phyloP scores from a whole-genome alignment of 1,140 invertebrate species.

The Lordiphosa mommai region DNA sequence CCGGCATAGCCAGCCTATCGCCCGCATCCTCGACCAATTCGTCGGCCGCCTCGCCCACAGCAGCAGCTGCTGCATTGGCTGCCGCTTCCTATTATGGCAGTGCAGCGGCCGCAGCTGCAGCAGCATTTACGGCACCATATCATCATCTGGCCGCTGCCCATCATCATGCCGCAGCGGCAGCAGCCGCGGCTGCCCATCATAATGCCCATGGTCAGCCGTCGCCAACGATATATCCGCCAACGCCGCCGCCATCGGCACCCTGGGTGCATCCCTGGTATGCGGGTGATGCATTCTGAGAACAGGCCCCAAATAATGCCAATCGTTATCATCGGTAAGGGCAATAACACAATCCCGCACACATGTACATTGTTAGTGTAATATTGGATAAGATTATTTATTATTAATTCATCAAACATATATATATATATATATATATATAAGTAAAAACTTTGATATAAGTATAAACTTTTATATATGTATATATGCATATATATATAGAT shows the following conservation, averaged over 20 bases:
- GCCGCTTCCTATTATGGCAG: slow-evolving; percentile 51
- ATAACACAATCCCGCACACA: background rate
- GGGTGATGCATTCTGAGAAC: slow-evolving; percentile 68
- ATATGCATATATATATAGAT: background rate
- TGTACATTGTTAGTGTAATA: slow-evolving; percentile 22
- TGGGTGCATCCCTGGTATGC: slow-evolving; percentile 80
- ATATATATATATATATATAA: background rate
- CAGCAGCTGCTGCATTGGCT: slow-evolving; percentile 51
- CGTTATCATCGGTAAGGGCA: background rate
- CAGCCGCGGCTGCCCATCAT: slow-evolving; percentile 50
- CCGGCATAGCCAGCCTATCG: slow-evolving; percentile 50
- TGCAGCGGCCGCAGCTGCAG: slow-evolving; percentile 40
- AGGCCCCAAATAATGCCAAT: background rate
- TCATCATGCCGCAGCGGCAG: slow-evolving; percentile 30
- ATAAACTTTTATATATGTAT: background rate
- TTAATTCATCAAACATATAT: background rate
- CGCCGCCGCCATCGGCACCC: slow-evolving; percentile 76
- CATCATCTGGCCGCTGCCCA: slow-evolving; percentile 24
- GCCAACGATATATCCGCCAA: slow-evolving; percentile 79
- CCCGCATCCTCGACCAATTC: slow-evolving; percentile 49
- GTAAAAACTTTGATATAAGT: background rate
- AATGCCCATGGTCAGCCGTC: slow-evolving; percentile 72
- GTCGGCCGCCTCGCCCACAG: slow-evolving; percentile 38
- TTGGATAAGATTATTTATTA: slow-evolving; percentile 23
- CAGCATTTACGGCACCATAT: slow-evolving; percentile 41